These are phyloP conservation scores for Harpagifer antarcticus DNA, from an alignment of 2,797 vertebrate genomes.

Conservation along the genomic window DNA sequence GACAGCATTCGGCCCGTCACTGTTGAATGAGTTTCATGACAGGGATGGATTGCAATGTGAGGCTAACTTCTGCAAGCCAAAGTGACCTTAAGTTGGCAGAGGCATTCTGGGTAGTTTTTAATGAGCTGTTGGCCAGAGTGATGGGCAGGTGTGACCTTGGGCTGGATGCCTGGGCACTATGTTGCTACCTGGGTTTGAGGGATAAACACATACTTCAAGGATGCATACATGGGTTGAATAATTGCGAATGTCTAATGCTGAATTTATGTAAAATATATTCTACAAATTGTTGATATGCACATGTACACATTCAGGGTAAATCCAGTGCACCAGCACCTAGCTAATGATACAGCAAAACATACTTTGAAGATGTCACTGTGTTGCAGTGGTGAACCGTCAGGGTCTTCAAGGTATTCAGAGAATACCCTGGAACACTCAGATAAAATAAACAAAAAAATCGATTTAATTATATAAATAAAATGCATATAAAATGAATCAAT, in stretches of 20 bases:
- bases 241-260: constrained; percentile 11
- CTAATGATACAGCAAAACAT: not conserved
- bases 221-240: constrained; percentile 22
- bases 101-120: constrained; percentile 54
- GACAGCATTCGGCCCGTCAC: constrained; percentile 32
- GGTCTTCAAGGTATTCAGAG: no score
- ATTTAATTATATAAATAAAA: no score
- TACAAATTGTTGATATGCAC: constrained; percentile 3
- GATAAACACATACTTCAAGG: constrained; percentile 30
- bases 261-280: not conserved
- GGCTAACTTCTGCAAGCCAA: constrained; percentile 28
- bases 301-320: constrained; percentile 17
- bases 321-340: not conserved
- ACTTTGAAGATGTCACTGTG: constrained; percentile 13
- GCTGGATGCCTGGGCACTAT: constrained; percentile 37
- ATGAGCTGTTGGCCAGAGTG: constrained; percentile 58
- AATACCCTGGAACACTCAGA: no score
- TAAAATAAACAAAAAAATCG: no score
- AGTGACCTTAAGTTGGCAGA: constrained; percentile 53
- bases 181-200: constrained; percentile 36
- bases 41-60: constrained; percentile 34
- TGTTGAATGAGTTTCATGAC: constrained; percentile 43
- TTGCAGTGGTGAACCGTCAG: not conserved
- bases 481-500: no score
- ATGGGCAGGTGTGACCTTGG: constrained; percentile 65